Percentiles rank a stretch among this genome's conserved stretches.
phyloP scores from a whole-genome alignment of 2,113 vertebrate species.

The Chaetura pelagica region DNA sequence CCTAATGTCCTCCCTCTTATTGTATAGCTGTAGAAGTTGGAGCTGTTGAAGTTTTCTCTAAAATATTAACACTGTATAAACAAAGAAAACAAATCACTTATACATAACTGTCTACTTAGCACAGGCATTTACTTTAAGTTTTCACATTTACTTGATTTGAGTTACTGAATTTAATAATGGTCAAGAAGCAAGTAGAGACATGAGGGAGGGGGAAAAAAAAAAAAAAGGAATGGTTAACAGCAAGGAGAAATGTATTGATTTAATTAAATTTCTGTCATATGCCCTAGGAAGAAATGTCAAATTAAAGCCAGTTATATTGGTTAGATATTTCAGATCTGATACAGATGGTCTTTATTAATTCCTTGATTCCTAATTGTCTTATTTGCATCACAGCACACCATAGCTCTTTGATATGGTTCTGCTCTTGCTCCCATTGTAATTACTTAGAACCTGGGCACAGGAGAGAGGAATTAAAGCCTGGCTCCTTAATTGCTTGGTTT shows the following conservation, averaged over 20 bases:
- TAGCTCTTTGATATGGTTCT: neutral
- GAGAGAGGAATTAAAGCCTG: neutral
- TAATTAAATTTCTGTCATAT: constrained; percentile 66
- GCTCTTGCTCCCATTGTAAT: neutral
- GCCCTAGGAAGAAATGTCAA: constrained; percentile 8
- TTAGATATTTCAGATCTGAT: constrained; percentile 58
- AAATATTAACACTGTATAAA: neutral
- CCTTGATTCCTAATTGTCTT: constrained; percentile 35
- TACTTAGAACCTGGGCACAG: neutral
- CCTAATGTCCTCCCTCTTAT: neutral
- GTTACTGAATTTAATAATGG: constrained; percentile 63
- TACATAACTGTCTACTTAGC: neutral
- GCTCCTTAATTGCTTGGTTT: neutral
- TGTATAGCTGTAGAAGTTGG: neutral
- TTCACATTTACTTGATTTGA: constrained; percentile 35
- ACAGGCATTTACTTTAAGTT: neutral
- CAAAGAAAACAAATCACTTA: neutral
- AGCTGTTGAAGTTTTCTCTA: neutral
- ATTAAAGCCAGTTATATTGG: constrained; percentile 52
- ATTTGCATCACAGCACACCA: constrained; percentile 22
- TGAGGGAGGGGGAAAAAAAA: neutral
- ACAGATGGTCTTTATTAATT: constrained; percentile 65
- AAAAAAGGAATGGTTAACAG: neutral
- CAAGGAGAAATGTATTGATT: constrained; percentile 64
- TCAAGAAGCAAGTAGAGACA: constrained; percentile 34